Conservation (phyloP, 2,888 invertebrate genomes). For the Campoletis raptor region DNA sequence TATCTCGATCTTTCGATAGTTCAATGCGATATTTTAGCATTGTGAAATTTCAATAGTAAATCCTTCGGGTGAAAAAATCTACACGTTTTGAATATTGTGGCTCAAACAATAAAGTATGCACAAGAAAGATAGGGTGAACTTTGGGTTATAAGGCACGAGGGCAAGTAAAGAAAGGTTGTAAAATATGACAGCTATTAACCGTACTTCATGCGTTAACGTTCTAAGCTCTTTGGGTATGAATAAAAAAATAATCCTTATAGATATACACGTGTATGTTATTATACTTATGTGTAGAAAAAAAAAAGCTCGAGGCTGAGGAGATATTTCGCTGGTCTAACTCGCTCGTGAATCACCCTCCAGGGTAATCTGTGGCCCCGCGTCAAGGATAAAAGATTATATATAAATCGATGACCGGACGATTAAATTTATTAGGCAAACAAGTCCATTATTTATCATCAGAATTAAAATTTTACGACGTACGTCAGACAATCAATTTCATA, state of each 20-base stretch:
- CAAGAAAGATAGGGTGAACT: constrained; percentile 62
- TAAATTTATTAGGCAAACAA: constrained; percentile 33
- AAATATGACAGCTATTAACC: constrained; percentile 81
- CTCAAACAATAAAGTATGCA: constrained; percentile 24
- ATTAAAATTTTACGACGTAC: neutral
- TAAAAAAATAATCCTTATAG: constrained; percentile 17
- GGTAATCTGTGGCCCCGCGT: constrained; percentile 24
- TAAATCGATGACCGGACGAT: constrained; percentile 42
- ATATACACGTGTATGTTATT: neutral
- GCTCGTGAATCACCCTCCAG: constrained; percentile 40
- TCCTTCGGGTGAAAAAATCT: constrained; percentile 35
- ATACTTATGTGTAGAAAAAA: neutral
- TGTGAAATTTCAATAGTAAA: constrained; percentile 6
- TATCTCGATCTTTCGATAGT: neutral
- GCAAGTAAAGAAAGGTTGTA: constrained; percentile 74
- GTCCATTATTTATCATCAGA: constrained; percentile 1
- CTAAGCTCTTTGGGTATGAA: constrained; percentile 53
- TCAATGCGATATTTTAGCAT: neutral
- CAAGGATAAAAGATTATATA: constrained; percentile 42
- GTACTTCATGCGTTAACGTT: constrained; percentile 71
- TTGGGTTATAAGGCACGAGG: constrained; percentile 46
- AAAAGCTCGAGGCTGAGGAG: constrained; percentile 19
- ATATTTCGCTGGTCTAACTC: constrained; percentile 41
- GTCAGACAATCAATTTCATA: neutral
- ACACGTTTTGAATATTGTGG: constrained; percentile 27